Percentiles rank a stretch among this genome's conserved stretches.
phyloP scores from a whole-genome alignment of 1,140 invertebrate species.

The Aradophagus sp. region DNA sequence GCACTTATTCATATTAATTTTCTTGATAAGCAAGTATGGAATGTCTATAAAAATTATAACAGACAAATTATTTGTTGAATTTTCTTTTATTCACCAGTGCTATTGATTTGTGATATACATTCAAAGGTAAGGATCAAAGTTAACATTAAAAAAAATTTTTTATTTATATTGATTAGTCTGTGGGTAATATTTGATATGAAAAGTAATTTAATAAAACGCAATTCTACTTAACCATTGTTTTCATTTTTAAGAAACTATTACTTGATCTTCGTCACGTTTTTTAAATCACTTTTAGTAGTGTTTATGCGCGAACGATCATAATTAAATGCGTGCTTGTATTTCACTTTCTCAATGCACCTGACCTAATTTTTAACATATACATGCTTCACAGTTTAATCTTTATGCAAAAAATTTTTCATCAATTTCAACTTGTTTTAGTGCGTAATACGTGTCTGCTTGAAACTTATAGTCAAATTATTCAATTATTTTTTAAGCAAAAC shows the following conservation, averaged over 20 bases:
- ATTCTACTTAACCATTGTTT: no score
- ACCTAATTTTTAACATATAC: slow-evolving; percentile 48
- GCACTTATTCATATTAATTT: slow-evolving; percentile 50
- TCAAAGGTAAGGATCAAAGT: no score
- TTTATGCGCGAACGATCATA: slow-evolving; percentile 30
- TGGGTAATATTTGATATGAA: no score
- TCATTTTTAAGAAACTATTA: no score
- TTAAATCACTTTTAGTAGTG: slow-evolving; percentile 7
- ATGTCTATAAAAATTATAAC: slow-evolving; percentile 6
- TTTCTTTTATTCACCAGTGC: not conserved
- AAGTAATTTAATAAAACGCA: no score
- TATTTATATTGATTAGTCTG: no score
- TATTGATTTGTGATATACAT: no score
- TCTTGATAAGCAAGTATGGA: slow-evolving; percentile 28
- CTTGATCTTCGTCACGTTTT: slow-evolving; percentile 32
- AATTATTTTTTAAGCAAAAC: slow-evolving; percentile 43
- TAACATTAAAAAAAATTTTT: no score
- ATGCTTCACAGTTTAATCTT: slow-evolving; percentile 20
- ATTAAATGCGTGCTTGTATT: slow-evolving; percentile 38
- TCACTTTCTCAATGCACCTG: slow-evolving; percentile 41
- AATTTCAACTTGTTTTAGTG: no score
- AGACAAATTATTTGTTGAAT: slow-evolving; percentile 2
- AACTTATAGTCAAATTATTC: slow-evolving; percentile 24
- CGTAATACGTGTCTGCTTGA: no score
- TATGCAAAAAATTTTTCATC: slow-evolving; percentile 10